Conservation (phyloP, 2,888 invertebrate genomes). For the Drosophila koepferae region DNA sequence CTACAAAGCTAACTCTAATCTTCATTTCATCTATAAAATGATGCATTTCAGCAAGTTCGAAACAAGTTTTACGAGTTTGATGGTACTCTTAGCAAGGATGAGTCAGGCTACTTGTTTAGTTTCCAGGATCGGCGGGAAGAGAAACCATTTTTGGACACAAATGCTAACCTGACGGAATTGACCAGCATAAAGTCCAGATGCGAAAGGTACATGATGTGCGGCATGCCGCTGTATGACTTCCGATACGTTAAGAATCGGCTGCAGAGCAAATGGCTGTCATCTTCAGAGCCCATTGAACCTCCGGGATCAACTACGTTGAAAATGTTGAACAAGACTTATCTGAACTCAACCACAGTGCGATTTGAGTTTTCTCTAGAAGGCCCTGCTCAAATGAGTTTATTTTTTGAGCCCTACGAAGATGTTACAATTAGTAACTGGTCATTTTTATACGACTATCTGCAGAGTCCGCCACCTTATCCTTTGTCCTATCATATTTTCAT, state of each 20-base stretch:
- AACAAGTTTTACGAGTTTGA: slow-evolving; percentile 84
- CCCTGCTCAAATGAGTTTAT: slow-evolving; percentile 75
- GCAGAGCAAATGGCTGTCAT: slow-evolving; percentile 67
- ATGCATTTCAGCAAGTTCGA: slow-evolving; percentile 85
- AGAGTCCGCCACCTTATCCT: slow-evolving; percentile 40
- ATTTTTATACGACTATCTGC: slow-evolving; percentile 62
- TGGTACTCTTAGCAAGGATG: slow-evolving; percentile 79
- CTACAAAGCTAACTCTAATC: accelerated
- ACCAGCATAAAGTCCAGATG: slow-evolving; percentile 62
- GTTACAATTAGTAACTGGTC: slow-evolving; percentile 74
- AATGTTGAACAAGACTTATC: slow-evolving; percentile 57
- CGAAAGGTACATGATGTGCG: slow-evolving; percentile 74
- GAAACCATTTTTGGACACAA: slow-evolving; percentile 42
- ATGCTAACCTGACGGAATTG: slow-evolving; percentile 59
- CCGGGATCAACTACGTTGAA: slow-evolving; percentile 60
- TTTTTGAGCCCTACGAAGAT: slow-evolving; percentile 66
- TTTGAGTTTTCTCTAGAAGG: slow-evolving; percentile 70
- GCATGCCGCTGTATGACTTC: slow-evolving; percentile 67
- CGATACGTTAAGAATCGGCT: slow-evolving; percentile 54
- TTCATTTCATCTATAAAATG: background rate
- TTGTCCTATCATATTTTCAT: slow-evolving; percentile 73
- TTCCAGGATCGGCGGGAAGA: slow-evolving; percentile 84
- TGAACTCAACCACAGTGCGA: slow-evolving; percentile 50
- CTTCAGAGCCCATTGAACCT: slow-evolving; percentile 45
- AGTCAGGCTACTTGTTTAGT: slow-evolving; percentile 85